Conservation (phyloP, 2,797 vertebrate species). For the Cyclopterus lumpus region DNA sequence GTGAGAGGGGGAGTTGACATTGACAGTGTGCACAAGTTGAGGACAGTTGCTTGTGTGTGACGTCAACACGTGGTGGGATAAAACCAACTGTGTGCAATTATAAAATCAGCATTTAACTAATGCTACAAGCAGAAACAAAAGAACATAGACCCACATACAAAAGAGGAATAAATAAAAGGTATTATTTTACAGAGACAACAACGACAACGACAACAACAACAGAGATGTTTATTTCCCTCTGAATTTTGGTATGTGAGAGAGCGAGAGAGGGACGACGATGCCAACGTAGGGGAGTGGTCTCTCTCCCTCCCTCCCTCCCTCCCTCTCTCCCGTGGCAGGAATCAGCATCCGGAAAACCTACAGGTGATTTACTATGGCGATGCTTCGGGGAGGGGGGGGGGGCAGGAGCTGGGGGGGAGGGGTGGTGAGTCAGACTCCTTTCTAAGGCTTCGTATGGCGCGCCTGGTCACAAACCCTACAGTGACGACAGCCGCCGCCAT, state of each 20-base stretch:
- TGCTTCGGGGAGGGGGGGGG: constrained; percentile 23
- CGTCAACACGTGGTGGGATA: constrained; percentile 29
- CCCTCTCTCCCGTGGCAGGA: constrained; percentile 69
- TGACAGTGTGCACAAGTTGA: constrained; percentile 51
- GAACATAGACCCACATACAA: constrained; percentile 62
- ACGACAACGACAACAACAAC: constrained; percentile 53
- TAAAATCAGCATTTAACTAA: constrained; percentile 48
- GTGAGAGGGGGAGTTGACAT: constrained; percentile 3
- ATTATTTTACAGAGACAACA: constrained; percentile 54
- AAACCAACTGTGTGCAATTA: constrained; percentile 33
- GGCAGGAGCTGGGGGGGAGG: constrained; percentile 39
- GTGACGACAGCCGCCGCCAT: constrained; percentile 3
- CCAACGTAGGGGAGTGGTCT: constrained; percentile 14
- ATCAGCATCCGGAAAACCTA: constrained; percentile 67
- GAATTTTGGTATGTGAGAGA: constrained; percentile 53
- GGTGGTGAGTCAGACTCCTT: constrained; percentile 33
- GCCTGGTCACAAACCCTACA: constrained; percentile 42
- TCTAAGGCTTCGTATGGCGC: constrained; percentile 81
- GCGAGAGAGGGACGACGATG: constrained; percentile 13
- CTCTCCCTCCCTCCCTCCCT: constrained; percentile 12
- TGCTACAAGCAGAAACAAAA: constrained; percentile 46
- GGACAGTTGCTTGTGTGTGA: constrained; percentile 41
- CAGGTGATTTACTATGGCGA: constrained; percentile 57
- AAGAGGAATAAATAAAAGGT: constrained; percentile 69
- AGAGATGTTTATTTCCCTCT: constrained; percentile 62